Base-by-base conservation (phyloP, 2,113 vertebrate species). In the Pogona vitticeps region DNA sequence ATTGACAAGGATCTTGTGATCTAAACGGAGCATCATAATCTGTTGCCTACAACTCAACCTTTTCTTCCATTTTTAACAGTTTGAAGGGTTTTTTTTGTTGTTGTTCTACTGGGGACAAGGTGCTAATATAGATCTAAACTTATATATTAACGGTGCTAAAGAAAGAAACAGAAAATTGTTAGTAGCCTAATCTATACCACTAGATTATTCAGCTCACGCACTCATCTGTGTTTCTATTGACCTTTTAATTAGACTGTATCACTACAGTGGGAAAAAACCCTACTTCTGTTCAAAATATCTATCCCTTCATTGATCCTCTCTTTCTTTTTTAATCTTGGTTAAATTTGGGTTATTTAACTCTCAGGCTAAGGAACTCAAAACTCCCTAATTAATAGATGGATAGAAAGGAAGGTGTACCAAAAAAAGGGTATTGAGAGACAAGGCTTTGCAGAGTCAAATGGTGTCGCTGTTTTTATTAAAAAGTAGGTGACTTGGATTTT, bases 1-100 rank as follows among this genome's bases (percentile, higher is more conserved):
- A 95, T 99, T 86, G 97, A 99, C 97, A 98, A 98, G 92, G 98
- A 99, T 90, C 97, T 99, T 8, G 96, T 99, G 94, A 97, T 99
- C 97, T 99, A 96, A 98, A 94, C 84, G 6, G 67, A 88, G 89
- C 71, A 0, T 76, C 89, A 92, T 85, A 52, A 91, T 18, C 56
- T 87, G 88, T 92, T 85, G 85, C 94, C 92, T 91, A 88, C 93
- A 95, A 83, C 83, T 93, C 92, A 92, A 76, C 77, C 86, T 89
- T 94, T 95, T 91, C 95, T 96, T 94, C 61, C 58, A 94, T 63
- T 90, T 95, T 90, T 93, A 93, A 95, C 90, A 42, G 92, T 95
- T 96, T 96, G 88, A 81, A 94, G 82, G 63, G 8, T 68, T 92
- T 95, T 96, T 93, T 90, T 95, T 96, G 93, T 90, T 82, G 86